phyloP scores from a whole-genome alignment of 2,888 invertebrate genomes.

The Nomada ferruginata region DNA sequence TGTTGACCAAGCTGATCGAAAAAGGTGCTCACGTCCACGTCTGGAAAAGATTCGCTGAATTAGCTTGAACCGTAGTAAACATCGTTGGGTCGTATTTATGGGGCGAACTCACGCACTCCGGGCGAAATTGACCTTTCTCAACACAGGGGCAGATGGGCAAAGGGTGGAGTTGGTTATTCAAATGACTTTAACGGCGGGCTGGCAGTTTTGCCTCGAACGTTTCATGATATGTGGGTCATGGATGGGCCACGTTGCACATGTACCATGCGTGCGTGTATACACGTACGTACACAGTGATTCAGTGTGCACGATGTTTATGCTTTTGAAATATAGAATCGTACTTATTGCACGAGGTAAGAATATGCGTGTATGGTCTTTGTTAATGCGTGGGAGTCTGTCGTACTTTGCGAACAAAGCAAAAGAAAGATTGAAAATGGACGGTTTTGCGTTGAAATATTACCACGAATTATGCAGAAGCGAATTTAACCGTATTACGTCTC shows the following conservation, averaged over 20 bases:
- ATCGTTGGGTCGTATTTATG: not conserved
- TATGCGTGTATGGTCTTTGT: too few species aligned
- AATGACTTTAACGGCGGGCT: not conserved
- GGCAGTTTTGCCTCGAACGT: not conserved
- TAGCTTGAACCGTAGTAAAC: not conserved
- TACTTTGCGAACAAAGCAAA: too few species aligned
- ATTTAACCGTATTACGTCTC: not conserved
- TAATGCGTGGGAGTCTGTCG: too few species aligned
- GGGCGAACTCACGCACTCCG: not conserved
- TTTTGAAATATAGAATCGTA: too few species aligned
- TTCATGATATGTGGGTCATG: conserved; percentile 4
- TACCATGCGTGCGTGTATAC: not conserved
- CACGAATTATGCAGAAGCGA: not conserved
- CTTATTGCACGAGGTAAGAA: too few species aligned
- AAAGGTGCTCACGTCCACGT: conserved; percentile 86
- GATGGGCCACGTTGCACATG: not conserved
- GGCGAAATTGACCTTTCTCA: conserved; percentile 5
- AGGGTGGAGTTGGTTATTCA: not conserved
- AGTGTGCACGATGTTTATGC: too few species aligned
- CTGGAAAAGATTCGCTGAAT: conserved; percentile 80
- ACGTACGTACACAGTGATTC: too few species aligned
- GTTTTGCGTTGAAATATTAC: too few species aligned
- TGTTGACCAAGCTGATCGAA: conserved; percentile 92
- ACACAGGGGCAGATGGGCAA: not conserved
- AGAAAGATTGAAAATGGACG: too few species aligned